Percentiles rank a stretch among this genome's conserved stretches.
Evolutionary conservation across 2,888 invertebrate genomes (phyloP).

Genomic region (Yponomeuta evonymella): DNA sequence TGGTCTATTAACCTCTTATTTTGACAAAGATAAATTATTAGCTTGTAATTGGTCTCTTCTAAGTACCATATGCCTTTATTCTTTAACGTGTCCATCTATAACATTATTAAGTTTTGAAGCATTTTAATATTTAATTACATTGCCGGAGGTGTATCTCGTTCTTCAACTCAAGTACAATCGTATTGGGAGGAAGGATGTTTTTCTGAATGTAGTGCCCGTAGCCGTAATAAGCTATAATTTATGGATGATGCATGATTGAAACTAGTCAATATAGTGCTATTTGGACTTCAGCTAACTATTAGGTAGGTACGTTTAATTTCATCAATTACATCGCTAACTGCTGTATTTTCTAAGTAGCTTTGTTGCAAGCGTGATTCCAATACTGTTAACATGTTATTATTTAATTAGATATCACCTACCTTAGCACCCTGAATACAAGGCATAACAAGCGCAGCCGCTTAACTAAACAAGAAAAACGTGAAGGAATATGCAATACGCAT

Average conservation of each 20-base stretch:
- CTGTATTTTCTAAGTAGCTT: conserved; percentile 5
- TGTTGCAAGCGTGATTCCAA: neutral
- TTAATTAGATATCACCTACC: neutral
- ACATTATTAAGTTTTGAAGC: conserved; percentile 16
- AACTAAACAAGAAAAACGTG: too few species aligned
- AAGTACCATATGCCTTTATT: neutral
- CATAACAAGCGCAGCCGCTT: too few species aligned
- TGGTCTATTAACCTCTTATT: neutral
- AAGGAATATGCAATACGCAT: too few species aligned
- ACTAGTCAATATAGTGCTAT: neutral
- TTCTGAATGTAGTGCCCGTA: neutral
- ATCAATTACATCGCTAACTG: conserved; percentile 1
- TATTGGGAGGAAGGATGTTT: conserved; percentile 6
- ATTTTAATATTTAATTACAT: conserved; percentile 11
- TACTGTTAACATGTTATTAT: neutral
- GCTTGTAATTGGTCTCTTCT: neutral
- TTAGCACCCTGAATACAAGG: too few species aligned
- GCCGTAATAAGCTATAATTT: neutral
- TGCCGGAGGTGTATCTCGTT: conserved; percentile 8
- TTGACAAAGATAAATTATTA: neutral
- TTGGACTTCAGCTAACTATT: neutral
- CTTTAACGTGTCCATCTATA: conserved; percentile 2
- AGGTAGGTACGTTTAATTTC: neutral
- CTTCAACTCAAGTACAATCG: conserved; percentile 9
- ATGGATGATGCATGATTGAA: neutral